Base-by-base conservation (phyloP, 2,113 vertebrate genomes). In the Geothlypis trichas region DNA sequence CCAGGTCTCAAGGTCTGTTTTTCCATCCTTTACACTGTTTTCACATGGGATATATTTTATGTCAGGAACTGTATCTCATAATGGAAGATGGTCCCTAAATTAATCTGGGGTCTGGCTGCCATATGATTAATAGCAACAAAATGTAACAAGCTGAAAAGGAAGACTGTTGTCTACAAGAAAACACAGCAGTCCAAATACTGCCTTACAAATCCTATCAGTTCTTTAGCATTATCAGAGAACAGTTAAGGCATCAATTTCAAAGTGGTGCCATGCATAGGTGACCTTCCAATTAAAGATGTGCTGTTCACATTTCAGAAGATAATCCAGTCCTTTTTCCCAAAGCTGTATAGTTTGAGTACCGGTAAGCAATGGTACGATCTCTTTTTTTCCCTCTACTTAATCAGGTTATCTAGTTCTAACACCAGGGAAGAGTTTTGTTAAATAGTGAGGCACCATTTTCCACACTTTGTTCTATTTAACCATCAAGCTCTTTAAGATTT, bases 381-480 rank as follows among this genome's bases (percentile, higher is more conserved):
- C 8, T 21, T 20, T 16, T 4, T 0, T 0, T 2, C 2, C 5
- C 15, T 3, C 9, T 6, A 9, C 13, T 77, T 55, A 27, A 4
- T 39, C 22, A 46, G 37, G 72, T 68, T 47, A 72, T 47, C 35
- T 65, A 90, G 31, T 69, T 92, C 55, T 74, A 88, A 67, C 10
- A 37, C 26, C 66, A 79, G 26, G 33, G 24, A 93, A 82, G 4
- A 54, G 46, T 39, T 83, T 33, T 68, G 10, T 68, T 66, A 62
- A 59, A 28, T 30, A 77, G 14, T 1, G 11, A 88, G 27, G 46
- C 62, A 92, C 23, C 33, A 39, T 65, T 95, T 90, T 81, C 59
- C 62, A 62, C 11, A 52, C 33, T 69, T 76, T 26, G 7, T 61
- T 94, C 52, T 77, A 33, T 66, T 83, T 84, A 84, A 66, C 23